phyloP scores from a whole-genome alignment of 92 coral and sea anemone species.

The Bergia sp. region DNA sequence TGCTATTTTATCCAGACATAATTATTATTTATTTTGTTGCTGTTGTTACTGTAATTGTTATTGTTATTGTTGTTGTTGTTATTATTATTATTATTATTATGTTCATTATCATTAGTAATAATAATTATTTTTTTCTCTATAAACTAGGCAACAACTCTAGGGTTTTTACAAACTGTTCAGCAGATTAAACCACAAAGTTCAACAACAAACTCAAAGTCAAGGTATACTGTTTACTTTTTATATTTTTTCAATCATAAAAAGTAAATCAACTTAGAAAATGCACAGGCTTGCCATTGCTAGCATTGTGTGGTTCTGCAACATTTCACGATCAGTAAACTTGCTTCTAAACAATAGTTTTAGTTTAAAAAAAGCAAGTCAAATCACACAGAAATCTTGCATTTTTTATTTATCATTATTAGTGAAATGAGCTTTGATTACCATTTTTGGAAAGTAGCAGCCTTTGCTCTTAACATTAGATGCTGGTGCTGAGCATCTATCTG shows the following conservation, averaged over 20 bases:
- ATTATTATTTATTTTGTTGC: no score
- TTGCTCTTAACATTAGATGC: neutral
- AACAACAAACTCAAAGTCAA: constrained; percentile 37
- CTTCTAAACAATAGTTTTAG: neutral
- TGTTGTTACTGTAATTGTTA: no score
- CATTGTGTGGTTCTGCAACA: neutral
- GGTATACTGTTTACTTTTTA: constrained; percentile 16
- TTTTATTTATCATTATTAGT: neutral
- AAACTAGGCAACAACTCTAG: constrained; percentile 40
- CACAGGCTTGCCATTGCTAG: neutral
- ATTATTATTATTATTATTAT: no score
- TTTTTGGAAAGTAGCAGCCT: neutral
- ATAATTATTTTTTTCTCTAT: neutral
- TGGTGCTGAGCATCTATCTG: neutral
- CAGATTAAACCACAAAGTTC: constrained; percentile 38
- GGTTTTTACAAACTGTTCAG: constrained; percentile 41
- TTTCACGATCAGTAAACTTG: neutral
- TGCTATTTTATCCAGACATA: no score
- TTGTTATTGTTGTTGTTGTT: no score
- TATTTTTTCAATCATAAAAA: neutral
- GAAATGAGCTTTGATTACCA: neutral
- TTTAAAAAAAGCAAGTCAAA: neutral
- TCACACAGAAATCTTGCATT: neutral
- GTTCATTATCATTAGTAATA: no score
- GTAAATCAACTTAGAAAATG: no score